A percentile compares a stretch with the other conserved stretches of the same genome.
Conservation (phyloP, 2,797 vertebrate species). For the Triplophysa bombifrons region DNA sequence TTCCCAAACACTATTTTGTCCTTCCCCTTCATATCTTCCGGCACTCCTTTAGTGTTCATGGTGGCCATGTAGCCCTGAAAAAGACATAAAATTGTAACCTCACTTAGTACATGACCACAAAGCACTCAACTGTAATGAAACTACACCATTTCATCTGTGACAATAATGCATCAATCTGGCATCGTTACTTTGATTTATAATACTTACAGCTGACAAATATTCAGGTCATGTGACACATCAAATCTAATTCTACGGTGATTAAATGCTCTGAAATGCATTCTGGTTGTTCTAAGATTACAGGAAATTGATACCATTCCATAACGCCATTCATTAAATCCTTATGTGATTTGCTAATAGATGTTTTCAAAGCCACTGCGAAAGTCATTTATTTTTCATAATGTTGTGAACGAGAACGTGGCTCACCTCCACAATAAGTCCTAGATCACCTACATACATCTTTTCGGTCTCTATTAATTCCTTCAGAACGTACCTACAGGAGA, state of each 20-base stretch:
- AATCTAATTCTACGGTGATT: slow-evolving; percentile 29
- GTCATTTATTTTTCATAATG: not conserved
- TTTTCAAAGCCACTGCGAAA: not conserved
- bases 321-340: slow-evolving; percentile 33
- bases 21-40: slow-evolving; percentile 98
- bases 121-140: slow-evolving; percentile 21
- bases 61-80: slow-evolving; percentile 94
- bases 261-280: slow-evolving; percentile 30
- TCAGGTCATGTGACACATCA: slow-evolving; percentile 34
- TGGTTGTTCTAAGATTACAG: slow-evolving; percentile 22
- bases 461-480: slow-evolving; percentile 92
- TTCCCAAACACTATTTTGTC: slow-evolving; percentile 99
- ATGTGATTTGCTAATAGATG: slow-evolving; percentile 34
- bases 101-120: slow-evolving; percentile 13
- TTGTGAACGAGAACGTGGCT: slow-evolving; percentile 42
- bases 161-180: slow-evolving; percentile 3
- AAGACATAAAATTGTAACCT: slow-evolving; percentile 26
- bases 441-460: slow-evolving; percentile 89
- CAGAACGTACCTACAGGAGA: slow-evolving; percentile 84
- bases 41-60: slow-evolving; percentile 91
- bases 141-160: slow-evolving; percentile 12
- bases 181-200: slow-evolving; percentile 41
- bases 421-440: slow-evolving; percentile 92
- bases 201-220: slow-evolving; percentile 16
- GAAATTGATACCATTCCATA: slow-evolving; percentile 28